phyloP scores from a whole-genome alignment of 2,888 invertebrate species.

The Oligia strigilis region DNA sequence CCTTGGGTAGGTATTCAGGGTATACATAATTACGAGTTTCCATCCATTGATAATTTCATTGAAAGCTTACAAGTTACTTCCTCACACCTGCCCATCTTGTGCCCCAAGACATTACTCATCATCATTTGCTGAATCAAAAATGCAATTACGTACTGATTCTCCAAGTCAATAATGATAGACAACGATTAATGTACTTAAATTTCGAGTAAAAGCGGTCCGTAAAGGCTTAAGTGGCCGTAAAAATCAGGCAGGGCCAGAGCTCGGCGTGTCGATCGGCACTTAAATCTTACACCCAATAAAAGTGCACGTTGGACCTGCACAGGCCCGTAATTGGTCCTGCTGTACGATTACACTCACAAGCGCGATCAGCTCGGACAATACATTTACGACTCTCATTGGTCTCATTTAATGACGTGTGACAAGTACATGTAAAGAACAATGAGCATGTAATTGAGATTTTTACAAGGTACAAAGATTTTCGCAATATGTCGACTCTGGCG shows the following conservation, averaged over 20 bases:
- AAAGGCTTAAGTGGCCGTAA: constrained; percentile 83
- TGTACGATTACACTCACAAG: constrained; percentile 80
- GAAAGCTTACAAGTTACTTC: neutral
- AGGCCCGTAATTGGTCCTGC: constrained; percentile 88
- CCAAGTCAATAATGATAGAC: constrained; percentile 66
- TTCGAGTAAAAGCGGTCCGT: constrained; percentile 66
- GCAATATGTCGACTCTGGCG: constrained; percentile 26
- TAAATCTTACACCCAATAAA: constrained; percentile 90
- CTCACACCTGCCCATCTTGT: neutral
- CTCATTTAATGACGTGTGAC: constrained; percentile 88
- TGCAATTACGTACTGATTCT: constrained; percentile 56
- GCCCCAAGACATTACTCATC: constrained; percentile 34
- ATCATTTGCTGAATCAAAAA: constrained; percentile 54
- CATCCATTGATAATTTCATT: neutral
- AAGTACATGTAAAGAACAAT: constrained; percentile 83
- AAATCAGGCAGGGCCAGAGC: constrained; percentile 83
- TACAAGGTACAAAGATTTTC: constrained; percentile 78
- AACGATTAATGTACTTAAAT: constrained; percentile 65
- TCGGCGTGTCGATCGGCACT: constrained; percentile 88
- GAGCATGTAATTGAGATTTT: constrained; percentile 86
- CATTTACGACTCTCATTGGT: constrained; percentile 89
- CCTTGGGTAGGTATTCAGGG: neutral
- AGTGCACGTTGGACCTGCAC: constrained; percentile 83
- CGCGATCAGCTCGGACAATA: constrained; percentile 78
- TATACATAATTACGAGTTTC: neutral